A percentile compares a stretch with the other conserved stretches of the same genome.
Evolutionary conservation across 2,113 vertebrate species (phyloP).

Genomic region (Corythornis madagascariensis): DNA sequence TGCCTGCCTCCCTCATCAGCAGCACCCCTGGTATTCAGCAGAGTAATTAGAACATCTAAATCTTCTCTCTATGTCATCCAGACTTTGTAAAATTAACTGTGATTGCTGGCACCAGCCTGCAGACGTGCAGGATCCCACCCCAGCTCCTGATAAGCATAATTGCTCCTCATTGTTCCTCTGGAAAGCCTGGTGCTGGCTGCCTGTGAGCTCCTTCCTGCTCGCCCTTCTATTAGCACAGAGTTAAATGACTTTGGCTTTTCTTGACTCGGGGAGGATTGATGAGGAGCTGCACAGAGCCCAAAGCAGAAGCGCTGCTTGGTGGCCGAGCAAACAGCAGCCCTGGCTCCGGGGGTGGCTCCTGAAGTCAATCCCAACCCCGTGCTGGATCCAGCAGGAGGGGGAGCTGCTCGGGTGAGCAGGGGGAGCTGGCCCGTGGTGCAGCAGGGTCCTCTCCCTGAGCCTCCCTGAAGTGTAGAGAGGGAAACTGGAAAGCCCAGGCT

Average conservation of each 20-base stretch:
- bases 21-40: conserved; percentile 40
- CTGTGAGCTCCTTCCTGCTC: background rate
- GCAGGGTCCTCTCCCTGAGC: background rate
- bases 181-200: background rate
- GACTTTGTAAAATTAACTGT: background rate
- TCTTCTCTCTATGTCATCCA: conserved; percentile 42
- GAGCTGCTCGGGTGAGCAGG: fast-evolving
- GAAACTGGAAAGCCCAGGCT: fast-evolving
- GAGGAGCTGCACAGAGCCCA: background rate
- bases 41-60: conserved; percentile 64
- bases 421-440: background rate
- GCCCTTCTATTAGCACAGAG: background rate
- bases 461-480: background rate
- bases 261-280: background rate
- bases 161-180: background rate
- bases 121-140: conserved; percentile 8
- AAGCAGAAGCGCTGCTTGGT: background rate
- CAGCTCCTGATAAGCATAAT: background rate
- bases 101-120: conserved; percentile 43
- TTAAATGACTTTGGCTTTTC: conserved; percentile 6
- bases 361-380: background rate
- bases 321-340: background rate
- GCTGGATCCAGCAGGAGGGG: fast-evolving
- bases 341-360: background rate
- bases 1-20: conserved; percentile 61